phyloP scores from a whole-genome alignment of 2,113 vertebrate genomes.

The Aegithalos caudatus region DNA sequence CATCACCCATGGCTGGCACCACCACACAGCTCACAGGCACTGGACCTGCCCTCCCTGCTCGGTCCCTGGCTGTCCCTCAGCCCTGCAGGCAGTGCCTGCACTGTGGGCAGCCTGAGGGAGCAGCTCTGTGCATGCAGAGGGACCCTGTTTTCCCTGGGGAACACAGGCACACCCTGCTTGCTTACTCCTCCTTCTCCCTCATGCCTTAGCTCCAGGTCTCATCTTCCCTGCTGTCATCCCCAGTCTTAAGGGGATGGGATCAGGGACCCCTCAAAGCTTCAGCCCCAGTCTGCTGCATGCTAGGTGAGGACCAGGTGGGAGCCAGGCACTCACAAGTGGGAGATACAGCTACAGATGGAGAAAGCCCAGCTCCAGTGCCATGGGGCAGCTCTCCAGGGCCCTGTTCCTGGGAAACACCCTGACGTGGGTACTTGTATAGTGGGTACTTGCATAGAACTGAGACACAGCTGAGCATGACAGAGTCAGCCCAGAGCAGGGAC shows the following conservation, averaged over 20 bases:
- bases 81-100: rapidly evolving
- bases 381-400: neutral
- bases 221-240: neutral
- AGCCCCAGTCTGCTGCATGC: neutral
- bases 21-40: rapidly evolving
- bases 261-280: neutral
- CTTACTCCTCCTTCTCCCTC: neutral
- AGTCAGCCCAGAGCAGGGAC: neutral
- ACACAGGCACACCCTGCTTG: rapidly evolving
- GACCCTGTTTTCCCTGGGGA: neutral
- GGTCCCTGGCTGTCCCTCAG: neutral
- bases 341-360: neutral
- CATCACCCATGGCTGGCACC: neutral
- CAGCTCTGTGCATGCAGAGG: neutral
- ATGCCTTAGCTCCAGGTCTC: neutral
- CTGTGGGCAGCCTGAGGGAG: rapidly evolving
- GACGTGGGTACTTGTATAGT: neutral
- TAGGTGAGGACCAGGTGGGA: neutral
- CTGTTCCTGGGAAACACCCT: neutral
- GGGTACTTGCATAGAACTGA: neutral
- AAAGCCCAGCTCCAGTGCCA: neutral
- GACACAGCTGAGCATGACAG: neutral
- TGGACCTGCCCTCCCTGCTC: neutral
- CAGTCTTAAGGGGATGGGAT: too few species aligned
- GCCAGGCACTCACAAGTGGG: neutral